Evolutionary conservation across 2,113 vertebrate species (phyloP).

Genomic region (Macrotus californicus): DNA sequence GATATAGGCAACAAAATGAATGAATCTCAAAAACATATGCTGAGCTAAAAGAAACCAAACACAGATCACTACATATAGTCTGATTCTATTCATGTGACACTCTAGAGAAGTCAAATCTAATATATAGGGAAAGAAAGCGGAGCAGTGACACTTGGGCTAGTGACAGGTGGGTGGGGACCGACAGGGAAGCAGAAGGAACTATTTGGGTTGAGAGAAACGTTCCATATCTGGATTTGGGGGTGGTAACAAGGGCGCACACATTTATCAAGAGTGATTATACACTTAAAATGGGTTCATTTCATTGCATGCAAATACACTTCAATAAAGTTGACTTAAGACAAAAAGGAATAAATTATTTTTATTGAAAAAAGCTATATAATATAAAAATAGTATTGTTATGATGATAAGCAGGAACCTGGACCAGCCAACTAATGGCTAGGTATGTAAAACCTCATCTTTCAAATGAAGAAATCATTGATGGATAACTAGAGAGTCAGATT

Average conservation of each 20-base stretch:
- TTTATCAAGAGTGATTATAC: not conserved
- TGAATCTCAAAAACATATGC: not conserved
- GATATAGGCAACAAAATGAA: not conserved
- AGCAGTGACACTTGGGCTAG: not conserved
- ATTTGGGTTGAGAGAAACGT: not conserved
- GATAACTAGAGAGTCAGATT: not conserved
- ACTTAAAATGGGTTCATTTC: not conserved
- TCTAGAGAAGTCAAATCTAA: not conserved
- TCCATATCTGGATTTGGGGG: not conserved
- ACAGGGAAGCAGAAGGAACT: not conserved
- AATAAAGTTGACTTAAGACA: not conserved
- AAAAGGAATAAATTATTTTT: not conserved
- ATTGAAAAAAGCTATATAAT: not conserved
- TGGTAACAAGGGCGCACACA: not conserved
- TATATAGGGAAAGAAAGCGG: not conserved
- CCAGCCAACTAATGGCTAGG: not conserved
- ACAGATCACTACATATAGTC: not conserved
- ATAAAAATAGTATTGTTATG: not conserved
- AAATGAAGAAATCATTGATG: not conserved
- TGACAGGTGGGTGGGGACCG: too few species aligned
- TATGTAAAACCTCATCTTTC: not conserved
- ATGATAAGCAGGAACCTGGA: not conserved
- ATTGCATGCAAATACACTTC: not conserved
- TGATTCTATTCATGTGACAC: not conserved
- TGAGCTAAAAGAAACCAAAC: not conserved